Evolutionary conservation across 2,113 vertebrate species (phyloP).

Genomic region (Leptosomus discolor): DNA sequence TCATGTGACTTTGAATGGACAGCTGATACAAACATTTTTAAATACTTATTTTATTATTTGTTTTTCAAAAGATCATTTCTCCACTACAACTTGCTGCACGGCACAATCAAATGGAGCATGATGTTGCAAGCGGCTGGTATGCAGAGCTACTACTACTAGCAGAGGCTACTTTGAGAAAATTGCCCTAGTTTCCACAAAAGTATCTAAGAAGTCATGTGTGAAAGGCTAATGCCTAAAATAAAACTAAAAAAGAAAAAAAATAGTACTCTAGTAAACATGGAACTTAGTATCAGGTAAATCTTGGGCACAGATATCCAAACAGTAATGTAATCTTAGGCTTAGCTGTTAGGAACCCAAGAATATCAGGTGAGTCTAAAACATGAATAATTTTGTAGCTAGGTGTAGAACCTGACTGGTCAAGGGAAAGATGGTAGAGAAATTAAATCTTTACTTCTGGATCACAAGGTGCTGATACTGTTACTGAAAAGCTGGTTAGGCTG

Average conservation of each 20-base stretch:
- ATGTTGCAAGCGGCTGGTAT: neutral
- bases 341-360: neutral
- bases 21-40: neutral
- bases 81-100: neutral
- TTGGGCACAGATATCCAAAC: neutral
- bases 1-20: neutral
- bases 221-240: neutral
- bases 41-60: neutral
- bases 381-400: neutral
- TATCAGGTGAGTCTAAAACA: neutral
- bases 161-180: neutral
- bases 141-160: neutral
- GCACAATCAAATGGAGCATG: fast-evolving
- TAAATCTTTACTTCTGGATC: neutral
- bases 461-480: neutral
- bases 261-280: neutral
- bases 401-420: neutral
- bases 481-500: neutral
- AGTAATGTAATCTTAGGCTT: neutral
- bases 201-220: neutral
- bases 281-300: neutral
- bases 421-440: neutral
- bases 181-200: neutral
- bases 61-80: neutral
- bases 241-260: neutral